Conservation (phyloP, 2,888 invertebrate species). For the Anthrax anthrax region DNA sequence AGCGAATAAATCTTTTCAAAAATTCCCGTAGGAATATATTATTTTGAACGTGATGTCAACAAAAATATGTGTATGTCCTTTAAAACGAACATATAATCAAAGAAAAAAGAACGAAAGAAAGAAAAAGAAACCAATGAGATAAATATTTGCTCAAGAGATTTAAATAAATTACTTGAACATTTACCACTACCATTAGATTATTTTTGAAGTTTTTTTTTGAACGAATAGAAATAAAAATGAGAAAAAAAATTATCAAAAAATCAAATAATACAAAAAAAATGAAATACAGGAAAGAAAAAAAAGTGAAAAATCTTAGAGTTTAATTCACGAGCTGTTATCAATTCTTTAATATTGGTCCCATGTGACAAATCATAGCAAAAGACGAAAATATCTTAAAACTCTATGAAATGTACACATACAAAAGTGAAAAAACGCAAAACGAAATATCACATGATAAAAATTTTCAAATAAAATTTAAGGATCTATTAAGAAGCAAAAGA, state of each 20-base stretch:
- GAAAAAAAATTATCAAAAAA: not conserved
- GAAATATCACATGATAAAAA: no score
- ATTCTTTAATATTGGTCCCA: conserved; percentile 2
- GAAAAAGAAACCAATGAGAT: not conserved
- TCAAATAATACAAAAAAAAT: not conserved
- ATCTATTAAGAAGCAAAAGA: no score
- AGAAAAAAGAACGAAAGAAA: no score
- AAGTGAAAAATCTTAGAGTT: not conserved
- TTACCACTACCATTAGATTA: not conserved
- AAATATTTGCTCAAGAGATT: conserved; percentile 6
- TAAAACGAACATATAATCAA: no score
- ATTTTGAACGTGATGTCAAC: no score
- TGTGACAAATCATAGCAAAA: not conserved
- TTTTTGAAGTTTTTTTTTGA: not conserved
- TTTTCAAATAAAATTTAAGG: no score
- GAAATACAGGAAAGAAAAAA: not conserved
- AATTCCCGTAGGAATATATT: no score
- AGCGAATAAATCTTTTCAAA: no score
- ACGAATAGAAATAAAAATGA: not conserved
- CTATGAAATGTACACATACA: no score
- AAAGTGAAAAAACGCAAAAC: no score
- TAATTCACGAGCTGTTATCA: not conserved
- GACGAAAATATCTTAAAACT: not conserved
- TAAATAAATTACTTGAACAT: conserved; percentile 3
- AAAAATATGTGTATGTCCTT: no score